phyloP scores from a whole-genome alignment of 1,140 invertebrate species.

The Drosophila serrata region DNA sequence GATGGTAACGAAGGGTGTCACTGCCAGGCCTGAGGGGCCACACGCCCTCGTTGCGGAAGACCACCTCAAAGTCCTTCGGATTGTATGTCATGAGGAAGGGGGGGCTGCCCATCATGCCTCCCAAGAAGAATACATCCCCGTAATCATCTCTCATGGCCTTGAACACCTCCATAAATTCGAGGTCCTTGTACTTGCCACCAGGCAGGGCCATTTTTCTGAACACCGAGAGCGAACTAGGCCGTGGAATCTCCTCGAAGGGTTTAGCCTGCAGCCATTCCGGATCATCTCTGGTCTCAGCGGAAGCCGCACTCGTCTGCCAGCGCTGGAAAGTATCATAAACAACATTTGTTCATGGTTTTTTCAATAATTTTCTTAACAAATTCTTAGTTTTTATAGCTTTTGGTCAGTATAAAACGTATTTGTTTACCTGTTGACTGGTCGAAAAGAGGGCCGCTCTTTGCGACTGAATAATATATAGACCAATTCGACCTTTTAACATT shows the following conservation, averaged over 20 bases:
- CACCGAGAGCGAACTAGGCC: conserved; percentile 18
- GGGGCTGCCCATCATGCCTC: conserved; percentile 21
- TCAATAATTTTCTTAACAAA: not conserved
- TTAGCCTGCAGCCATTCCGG: conserved; percentile 58
- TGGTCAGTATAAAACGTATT: not conserved
- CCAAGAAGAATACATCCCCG: conserved; percentile 47
- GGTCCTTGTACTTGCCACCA: conserved; percentile 55
- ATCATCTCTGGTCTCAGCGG: conserved; percentile 3
- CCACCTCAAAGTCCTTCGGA: conserved; percentile 63
- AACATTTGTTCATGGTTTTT: not conserved
- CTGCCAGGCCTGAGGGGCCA: conserved; percentile 67
- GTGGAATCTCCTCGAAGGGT: conserved; percentile 59
- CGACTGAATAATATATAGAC: conserved; percentile 14
- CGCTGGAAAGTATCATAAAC: conserved; percentile 34
- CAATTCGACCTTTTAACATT: conserved; percentile 24
- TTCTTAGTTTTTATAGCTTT: not conserved
- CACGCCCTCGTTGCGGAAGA: conserved; percentile 60
- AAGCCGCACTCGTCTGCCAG: conserved; percentile 39
- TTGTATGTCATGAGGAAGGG: conserved; percentile 54
- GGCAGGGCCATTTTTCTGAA: conserved; percentile 38
- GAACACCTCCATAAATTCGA: conserved; percentile 31
- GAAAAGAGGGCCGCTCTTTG: conserved; percentile 9
- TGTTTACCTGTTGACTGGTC: conserved; percentile 25
- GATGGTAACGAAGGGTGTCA: conserved; percentile 45
- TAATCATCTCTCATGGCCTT: conserved; percentile 35